Percentiles rank a stretch among this genome's conserved stretches.
Evolutionary conservation across 1,140 invertebrate genomes (phyloP).

Genomic region (Bombus pascuorum): DNA sequence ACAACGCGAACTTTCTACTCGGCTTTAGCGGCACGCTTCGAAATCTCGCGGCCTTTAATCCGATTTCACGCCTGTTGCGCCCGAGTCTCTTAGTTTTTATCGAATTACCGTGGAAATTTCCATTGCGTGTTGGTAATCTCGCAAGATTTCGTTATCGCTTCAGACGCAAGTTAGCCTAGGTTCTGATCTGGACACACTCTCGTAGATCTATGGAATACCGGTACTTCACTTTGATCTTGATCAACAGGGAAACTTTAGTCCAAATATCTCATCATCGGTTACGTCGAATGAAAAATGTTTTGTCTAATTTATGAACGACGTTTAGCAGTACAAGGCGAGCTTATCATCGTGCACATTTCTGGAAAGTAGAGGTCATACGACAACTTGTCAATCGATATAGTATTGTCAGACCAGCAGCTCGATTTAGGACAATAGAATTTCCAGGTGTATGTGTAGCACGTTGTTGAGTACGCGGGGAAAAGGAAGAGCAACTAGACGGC

Average conservation of each 20-base stretch:
- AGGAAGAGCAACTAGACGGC: conserved; percentile 60
- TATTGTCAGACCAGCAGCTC: not conserved
- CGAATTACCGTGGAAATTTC: not conserved
- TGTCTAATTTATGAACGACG: not conserved
- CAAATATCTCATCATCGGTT: not conserved
- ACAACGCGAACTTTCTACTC: conserved; percentile 26
- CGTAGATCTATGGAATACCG: conserved; percentile 64
- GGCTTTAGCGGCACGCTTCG: not conserved
- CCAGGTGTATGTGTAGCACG: conserved; percentile 55
- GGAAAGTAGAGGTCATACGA: too few species aligned
- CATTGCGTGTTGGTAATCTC: not conserved
- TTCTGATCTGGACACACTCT: conserved; percentile 66
- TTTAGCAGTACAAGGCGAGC: too few species aligned
- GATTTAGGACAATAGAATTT: conserved; percentile 74
- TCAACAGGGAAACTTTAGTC: conserved; percentile 80
- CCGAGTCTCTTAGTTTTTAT: conserved; percentile 2
- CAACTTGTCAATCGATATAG: not conserved
- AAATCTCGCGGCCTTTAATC: conserved; percentile 54
- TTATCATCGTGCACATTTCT: not conserved
- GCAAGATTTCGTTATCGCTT: conserved; percentile 67
- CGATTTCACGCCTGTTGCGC: conserved; percentile 9
- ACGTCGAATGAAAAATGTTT: fast-evolving
- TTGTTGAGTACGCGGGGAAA: conserved; percentile 66
- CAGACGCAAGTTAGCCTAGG: conserved; percentile 63
- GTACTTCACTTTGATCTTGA: conserved; percentile 79